Conservation (phyloP, 2,797 vertebrate species). For the Falco concolor region DNA sequence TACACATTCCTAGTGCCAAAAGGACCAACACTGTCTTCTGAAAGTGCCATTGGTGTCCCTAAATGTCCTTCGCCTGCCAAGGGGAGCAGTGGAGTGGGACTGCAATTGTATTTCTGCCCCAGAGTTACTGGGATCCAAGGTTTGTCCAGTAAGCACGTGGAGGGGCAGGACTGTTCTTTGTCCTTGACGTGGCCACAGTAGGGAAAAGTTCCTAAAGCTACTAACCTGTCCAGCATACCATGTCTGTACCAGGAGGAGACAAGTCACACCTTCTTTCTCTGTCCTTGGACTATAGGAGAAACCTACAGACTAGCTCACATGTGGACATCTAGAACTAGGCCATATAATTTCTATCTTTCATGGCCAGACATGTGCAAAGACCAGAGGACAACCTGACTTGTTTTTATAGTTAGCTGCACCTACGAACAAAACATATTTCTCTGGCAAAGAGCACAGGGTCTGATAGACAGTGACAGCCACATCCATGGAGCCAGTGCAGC, state of each 20-base stretch:
- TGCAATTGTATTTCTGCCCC: not conserved
- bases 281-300: not conserved
- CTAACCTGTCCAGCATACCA: not conserved
- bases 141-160: not conserved
- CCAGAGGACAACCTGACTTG: not conserved
- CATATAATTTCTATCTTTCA: not conserved
- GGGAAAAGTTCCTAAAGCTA: not conserved
- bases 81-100: not conserved
- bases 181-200: not conserved
- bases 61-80: not conserved
- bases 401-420: not conserved
- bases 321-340: not conserved
- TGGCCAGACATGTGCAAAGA: not conserved
- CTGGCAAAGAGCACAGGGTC: not conserved
- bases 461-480: not conserved
- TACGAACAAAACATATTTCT: accelerated
- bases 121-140: not conserved
- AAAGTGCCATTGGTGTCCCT: not conserved
- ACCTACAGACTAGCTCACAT: not conserved
- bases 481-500: not conserved
- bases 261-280: not conserved
- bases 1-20: not conserved
- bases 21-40: not conserved
- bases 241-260: not conserved
- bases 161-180: not conserved